A percentile compares a stretch with the other conserved stretches of the same genome.
These are phyloP conservation scores for Drosophila nasuta DNA, from an alignment of 1,140 invertebrate genomes.

Conservation along the genomic window DNA sequence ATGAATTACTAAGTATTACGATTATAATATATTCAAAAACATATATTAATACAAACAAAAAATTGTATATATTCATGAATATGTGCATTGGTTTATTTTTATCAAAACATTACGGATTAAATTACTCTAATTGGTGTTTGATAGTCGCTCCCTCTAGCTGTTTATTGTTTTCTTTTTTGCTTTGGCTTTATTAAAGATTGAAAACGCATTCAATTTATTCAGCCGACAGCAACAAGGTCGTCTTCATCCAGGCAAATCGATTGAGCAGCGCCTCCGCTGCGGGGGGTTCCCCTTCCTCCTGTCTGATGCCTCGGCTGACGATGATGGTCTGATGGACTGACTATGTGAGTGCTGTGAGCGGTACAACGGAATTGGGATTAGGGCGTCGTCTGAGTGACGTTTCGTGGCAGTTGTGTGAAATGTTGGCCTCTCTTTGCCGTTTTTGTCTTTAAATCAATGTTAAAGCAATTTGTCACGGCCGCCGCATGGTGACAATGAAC, in stretches of 20 bases:
- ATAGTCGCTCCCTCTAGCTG: conserved; percentile 7
- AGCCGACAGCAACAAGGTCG: conserved; percentile 70
- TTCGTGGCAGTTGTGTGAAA: conserved; percentile 82
- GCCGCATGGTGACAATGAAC: conserved; percentile 66
- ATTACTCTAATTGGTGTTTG: neutral
- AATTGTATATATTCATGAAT: neutral
- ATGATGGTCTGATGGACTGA: too few relatives aligned
- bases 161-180: conserved; percentile 46
- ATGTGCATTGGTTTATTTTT: neutral
- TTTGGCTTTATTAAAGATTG: conserved; percentile 78
- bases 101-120: neutral
- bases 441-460: conserved; percentile 80
- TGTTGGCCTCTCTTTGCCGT: conserved; percentile 36
- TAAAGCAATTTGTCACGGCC: conserved; percentile 80
- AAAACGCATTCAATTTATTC: conserved; percentile 83
- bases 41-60: neutral
- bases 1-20: too few relatives aligned
- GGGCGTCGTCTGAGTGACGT: conserved; percentile 78
- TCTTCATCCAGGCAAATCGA: conserved; percentile 65
- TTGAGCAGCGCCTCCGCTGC: conserved; percentile 51
- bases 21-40: too few relatives aligned
- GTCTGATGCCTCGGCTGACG: too few relatives aligned
- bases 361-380: conserved; percentile 52
- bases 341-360: neutral
- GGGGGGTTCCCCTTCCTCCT: conserved; percentile 36